These are phyloP conservation scores for Barbus barbus DNA, from an alignment of 2,113 vertebrate species.

Conservation along the genomic window DNA sequence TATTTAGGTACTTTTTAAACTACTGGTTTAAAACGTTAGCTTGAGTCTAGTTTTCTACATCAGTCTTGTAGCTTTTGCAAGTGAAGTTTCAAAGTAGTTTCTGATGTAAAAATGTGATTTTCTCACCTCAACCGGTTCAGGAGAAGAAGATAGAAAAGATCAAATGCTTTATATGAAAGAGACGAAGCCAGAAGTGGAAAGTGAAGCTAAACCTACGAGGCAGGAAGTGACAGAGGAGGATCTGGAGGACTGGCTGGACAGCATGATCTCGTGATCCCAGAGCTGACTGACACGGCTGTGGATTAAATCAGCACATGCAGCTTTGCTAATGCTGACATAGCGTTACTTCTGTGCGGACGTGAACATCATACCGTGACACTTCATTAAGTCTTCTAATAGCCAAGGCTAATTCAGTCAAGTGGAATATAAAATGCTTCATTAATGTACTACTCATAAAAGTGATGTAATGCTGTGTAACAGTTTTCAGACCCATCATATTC, in stretches of 20 bases:
- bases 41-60: no score
- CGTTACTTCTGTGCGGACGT: background rate
- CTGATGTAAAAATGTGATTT: background rate
- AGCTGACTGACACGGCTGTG: no score
- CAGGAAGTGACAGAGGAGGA: slow-evolving; percentile 85
- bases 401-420: background rate
- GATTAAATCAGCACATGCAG: background rate
- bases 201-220: slow-evolving; percentile 41
- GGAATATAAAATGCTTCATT: background rate
- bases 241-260: slow-evolving; percentile 96
- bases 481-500: background rate
- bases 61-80: no score
- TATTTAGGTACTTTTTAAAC: no score
- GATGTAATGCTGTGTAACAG: background rate
- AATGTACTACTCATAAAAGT: background rate
- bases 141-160: slow-evolving; percentile 22
- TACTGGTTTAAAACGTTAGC: no score
- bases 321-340: slow-evolving; percentile 6
- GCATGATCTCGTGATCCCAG: slow-evolving; percentile 84
- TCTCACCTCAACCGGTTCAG: slow-evolving; percentile 19
- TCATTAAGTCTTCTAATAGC: background rate
- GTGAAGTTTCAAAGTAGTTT: background rate
- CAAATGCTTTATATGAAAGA: slow-evolving; percentile 1
- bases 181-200: background rate
- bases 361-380: background rate